phyloP scores from a whole-genome alignment of 2,888 invertebrate species.

The Rhagium mordax region DNA sequence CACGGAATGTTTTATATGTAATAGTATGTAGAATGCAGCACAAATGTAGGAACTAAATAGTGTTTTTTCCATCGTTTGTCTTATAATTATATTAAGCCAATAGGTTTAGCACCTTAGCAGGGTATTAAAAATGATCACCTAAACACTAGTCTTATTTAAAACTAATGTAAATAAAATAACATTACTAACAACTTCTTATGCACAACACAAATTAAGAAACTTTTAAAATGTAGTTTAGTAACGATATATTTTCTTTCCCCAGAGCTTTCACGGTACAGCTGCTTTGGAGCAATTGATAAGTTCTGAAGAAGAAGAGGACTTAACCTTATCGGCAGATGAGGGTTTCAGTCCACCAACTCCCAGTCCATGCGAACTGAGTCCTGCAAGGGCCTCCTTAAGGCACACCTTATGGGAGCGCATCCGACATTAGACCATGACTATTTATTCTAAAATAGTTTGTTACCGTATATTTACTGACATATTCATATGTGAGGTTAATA shows the following conservation, averaged over 20 bases:
- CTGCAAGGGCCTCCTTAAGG: slow-evolving; percentile 62
- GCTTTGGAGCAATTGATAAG: slow-evolving; percentile 67
- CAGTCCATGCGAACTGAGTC: slow-evolving; percentile 68
- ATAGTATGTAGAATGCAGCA: too few relatives aligned
- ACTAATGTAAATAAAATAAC: background rate
- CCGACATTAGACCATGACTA: slow-evolving; percentile 53
- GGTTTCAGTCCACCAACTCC: slow-evolving; percentile 70
- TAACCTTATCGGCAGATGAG: slow-evolving; percentile 69
- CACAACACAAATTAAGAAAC: background rate
- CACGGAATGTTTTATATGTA: too few relatives aligned
- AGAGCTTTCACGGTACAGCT: slow-evolving; percentile 70
- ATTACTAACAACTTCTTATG: slow-evolving; percentile 2
- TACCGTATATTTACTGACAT: slow-evolving; percentile 29
- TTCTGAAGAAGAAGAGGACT: slow-evolving; percentile 68
- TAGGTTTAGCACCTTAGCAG: background rate
- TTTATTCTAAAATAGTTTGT: slow-evolving; percentile 35
- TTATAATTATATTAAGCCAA: background rate
- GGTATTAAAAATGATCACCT: background rate
- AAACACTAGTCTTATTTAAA: background rate
- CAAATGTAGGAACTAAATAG: too few relatives aligned
- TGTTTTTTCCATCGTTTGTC: too few relatives aligned
- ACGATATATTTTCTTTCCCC: slow-evolving; percentile 44
- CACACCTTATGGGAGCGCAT: slow-evolving; percentile 64
- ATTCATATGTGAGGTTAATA: slow-evolving; percentile 17
- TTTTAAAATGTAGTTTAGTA: background rate